These are phyloP conservation scores for Psammodynastes pulverulentus DNA, from an alignment of 2,113 vertebrate genomes.

Conservation along the genomic window DNA sequence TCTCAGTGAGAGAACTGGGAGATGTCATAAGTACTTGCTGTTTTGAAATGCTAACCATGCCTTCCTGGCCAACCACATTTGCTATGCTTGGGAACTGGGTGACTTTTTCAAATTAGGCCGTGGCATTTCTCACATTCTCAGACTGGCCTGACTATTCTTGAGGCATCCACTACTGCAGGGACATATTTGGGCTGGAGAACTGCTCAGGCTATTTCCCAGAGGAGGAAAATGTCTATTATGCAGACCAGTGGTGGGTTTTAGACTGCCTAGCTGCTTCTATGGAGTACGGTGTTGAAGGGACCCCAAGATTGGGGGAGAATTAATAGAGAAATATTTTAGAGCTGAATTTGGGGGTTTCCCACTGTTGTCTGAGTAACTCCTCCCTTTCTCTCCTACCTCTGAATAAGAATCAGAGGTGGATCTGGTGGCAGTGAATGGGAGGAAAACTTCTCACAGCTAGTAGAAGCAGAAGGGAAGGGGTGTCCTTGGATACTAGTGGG, in stretches of 20 bases:
- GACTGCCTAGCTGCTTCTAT: background rate
- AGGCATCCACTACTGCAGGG: background rate
- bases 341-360: background rate
- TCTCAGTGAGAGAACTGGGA: background rate
- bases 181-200: background rate
- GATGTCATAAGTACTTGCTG: background rate
- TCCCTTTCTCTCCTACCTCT: background rate
- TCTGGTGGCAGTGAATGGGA: background rate
- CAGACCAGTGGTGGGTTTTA: background rate
- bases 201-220: background rate
- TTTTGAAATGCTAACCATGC: background rate
- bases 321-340: background rate
- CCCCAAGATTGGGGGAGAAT: background rate
- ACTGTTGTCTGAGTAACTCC: background rate
- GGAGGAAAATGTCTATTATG: background rate
- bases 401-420: background rate
- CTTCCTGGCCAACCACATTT: background rate
- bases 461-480: too few relatives aligned
- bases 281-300: background rate
- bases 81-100: background rate
- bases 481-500: too few relatives aligned
- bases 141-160: background rate
- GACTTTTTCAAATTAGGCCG: background rate
- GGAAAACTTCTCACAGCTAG: too few relatives aligned
- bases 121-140: background rate